A percentile compares a stretch with the other conserved stretches of the same genome.
These are phyloP conservation scores for Philopedon plagiatum DNA, from an alignment of 2,888 invertebrate species.

Conservation along the genomic window DNA sequence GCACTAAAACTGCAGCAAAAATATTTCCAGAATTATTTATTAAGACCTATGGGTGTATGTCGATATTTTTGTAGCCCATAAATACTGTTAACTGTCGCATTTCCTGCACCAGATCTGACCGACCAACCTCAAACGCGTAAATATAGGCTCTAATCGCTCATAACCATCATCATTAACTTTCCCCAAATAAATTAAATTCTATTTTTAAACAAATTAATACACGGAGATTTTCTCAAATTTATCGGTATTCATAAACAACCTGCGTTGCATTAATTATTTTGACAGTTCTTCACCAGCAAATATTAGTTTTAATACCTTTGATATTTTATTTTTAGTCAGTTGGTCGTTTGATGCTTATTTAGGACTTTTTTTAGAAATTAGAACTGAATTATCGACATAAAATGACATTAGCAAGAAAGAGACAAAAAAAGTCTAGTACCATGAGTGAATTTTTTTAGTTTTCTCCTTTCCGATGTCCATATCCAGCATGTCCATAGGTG, in stretches of 20 bases:
- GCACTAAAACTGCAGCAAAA: too few species aligned
- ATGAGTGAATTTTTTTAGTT: too few species aligned
- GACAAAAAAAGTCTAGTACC: too few species aligned
- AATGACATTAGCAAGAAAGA: too few species aligned
- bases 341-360: not conserved
- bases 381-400: too few species aligned
- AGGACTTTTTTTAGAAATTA: too few species aligned
- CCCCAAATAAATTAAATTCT: not conserved
- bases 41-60: too few species aligned
- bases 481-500: too few species aligned
- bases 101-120: not conserved
- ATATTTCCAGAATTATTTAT: too few species aligned
- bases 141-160: not conserved
- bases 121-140: not conserved
- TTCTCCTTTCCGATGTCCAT: too few species aligned
- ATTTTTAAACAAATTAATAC: not conserved
- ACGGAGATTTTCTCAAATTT: constrained; percentile 32
- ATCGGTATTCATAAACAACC: constrained; percentile 50
- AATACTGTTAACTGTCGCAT: not conserved
- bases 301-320: constrained; percentile 39
- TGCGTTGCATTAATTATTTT: constrained; percentile 45
- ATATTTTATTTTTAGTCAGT: not conserved
- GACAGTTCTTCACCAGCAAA: constrained; percentile 36
- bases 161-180: not conserved
- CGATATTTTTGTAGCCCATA: too few species aligned